Evolutionary conservation across 1,140 invertebrate species (phyloP).

Genomic region (Leptinotarsa texana): DNA sequence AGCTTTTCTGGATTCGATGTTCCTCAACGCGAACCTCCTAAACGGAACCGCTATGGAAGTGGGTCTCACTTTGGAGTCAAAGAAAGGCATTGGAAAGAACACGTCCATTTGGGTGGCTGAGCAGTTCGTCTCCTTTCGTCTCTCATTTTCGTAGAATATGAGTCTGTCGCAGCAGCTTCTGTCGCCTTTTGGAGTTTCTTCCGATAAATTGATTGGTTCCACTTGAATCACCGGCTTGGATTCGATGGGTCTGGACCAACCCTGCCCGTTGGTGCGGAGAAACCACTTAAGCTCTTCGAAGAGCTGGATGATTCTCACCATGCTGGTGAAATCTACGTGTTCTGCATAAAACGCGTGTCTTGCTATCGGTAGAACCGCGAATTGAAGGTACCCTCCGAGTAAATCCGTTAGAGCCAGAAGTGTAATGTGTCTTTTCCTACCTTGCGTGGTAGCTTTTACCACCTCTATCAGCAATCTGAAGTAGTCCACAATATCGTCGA

Average conservation of each 20-base stretch:
- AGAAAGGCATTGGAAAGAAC: constrained; percentile 58
- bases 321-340: constrained; percentile 60
- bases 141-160: constrained; percentile 32
- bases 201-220: constrained; percentile 31
- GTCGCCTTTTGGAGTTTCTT: constrained; percentile 4
- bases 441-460: constrained; percentile 55
- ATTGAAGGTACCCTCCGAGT: constrained; percentile 61
- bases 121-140: neutral
- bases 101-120: neutral
- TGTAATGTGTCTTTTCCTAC: constrained; percentile 57
- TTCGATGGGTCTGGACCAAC: constrained; percentile 58
- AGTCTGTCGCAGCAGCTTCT: constrained; percentile 30
- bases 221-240: constrained; percentile 24
- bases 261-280: constrained; percentile 62
- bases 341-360: constrained; percentile 65
- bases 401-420: constrained; percentile 61
- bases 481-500: constrained; percentile 59
- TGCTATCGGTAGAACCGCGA: constrained; percentile 60
- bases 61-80: constrained; percentile 56
- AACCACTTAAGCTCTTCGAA: constrained; percentile 60
- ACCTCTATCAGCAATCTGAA: constrained; percentile 58
- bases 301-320: constrained; percentile 60
- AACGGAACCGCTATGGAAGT: constrained; percentile 59
- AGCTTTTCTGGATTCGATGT: constrained; percentile 59
- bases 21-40: constrained; percentile 57